These are phyloP conservation scores for Bos taurus DNA, from an alignment of 2,113 vertebrate species.

Conservation along the genomic window ARS-UCD2.0 NC_037330.1:46930001-46930500, in stretches of 20 bases:
- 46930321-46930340: background rate
- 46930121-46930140: background rate
- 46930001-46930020: background rate
- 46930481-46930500: background rate
- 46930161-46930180: background rate
- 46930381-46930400: background rate
- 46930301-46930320: background rate
- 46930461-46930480: background rate
- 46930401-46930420: background rate
- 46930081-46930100: background rate
- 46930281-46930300: background rate
- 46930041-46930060: background rate
- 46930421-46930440: background rate
- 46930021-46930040: background rate
- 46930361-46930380: background rate
- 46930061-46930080: background rate
- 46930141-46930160: background rate
- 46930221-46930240: background rate
- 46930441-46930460: background rate
- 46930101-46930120: background rate
- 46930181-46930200: background rate
- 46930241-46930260: background rate
- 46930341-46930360: background rate
- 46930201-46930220: background rate
- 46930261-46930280: background rate